These are phyloP conservation scores for Elachura formosa DNA, from an alignment of 2,113 vertebrate species.

Conservation along the genomic window DNA sequence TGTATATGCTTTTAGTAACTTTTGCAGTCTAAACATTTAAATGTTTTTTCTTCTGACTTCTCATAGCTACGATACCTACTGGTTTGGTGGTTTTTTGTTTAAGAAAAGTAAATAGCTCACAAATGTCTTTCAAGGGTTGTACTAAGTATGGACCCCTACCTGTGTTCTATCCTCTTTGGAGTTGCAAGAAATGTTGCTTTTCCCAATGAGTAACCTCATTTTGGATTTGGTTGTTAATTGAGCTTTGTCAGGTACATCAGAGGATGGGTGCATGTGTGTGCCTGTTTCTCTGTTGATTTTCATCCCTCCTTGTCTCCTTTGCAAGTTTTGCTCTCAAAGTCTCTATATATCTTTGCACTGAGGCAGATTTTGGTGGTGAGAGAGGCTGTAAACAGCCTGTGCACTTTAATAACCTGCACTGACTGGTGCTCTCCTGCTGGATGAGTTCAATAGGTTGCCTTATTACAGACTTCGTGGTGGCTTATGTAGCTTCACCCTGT, in stretches of 20 bases:
- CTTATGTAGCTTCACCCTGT: background rate
- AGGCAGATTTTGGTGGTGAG: background rate
- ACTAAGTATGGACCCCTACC: background rate
- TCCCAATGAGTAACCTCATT: background rate
- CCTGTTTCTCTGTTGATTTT: background rate
- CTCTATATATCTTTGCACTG: background rate
- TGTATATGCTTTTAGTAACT: background rate
- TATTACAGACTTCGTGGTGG: background rate
- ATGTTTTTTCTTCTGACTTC: background rate
- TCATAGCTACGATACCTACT: background rate
- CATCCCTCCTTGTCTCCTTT: background rate
- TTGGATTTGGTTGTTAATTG: background rate
- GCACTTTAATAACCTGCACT: background rate
- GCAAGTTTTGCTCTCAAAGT: background rate
- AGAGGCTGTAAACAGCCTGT: background rate
- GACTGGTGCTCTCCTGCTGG: background rate
- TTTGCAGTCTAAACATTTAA: background rate
- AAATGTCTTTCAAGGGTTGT: background rate
- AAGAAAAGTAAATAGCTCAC: background rate
- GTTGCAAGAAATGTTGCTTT: background rate
- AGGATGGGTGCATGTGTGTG: background rate
- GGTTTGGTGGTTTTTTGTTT: background rate
- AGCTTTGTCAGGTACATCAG: background rate
- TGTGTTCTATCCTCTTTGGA: background rate
- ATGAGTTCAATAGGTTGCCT: slow-evolving; percentile 14